phyloP scores from a whole-genome alignment of 2,797 vertebrate genomes.

The Pteronotus mesoamericanus region DNA sequence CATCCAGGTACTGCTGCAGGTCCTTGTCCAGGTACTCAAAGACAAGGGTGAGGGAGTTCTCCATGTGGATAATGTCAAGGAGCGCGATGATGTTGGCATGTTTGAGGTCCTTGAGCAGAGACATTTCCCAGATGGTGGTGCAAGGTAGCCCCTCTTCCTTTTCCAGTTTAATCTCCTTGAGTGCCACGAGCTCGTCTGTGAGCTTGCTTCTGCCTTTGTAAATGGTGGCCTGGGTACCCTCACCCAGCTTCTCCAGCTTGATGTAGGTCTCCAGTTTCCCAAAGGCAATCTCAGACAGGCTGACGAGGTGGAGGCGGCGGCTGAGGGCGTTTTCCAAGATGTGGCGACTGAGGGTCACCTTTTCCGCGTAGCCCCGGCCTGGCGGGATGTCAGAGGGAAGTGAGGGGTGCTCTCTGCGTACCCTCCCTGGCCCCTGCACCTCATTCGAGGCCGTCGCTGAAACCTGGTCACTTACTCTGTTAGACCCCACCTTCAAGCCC shows the following conservation, averaged over 20 bases:
- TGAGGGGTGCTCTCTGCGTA: conserved; percentile 90
- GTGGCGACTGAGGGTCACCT: conserved; percentile 90
- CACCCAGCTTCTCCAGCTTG: conserved; percentile 92
- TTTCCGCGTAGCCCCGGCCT: conserved; percentile 91
- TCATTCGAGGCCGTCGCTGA: conserved; percentile 90
- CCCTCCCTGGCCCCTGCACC: conserved; percentile 89
- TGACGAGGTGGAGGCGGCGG: conserved; percentile 88
- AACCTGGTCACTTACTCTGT: conserved; percentile 90
- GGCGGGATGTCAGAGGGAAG: conserved; percentile 91
- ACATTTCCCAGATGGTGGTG: conserved; percentile 93
- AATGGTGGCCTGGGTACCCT: conserved; percentile 93
- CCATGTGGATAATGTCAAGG: conserved; percentile 93
- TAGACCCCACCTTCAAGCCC: conserved; percentile 87
- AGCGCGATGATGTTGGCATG: conserved; percentile 93
- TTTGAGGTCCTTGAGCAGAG: conserved; percentile 91
- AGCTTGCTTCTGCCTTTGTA: conserved; percentile 93
- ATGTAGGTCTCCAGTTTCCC: conserved; percentile 93
- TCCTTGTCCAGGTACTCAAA: conserved; percentile 95
- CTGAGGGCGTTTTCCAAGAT: conserved; percentile 92
- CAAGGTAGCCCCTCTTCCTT: conserved; percentile 93
- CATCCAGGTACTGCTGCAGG: conserved; percentile 93
- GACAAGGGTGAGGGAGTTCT: conserved; percentile 92
- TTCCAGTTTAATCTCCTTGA: conserved; percentile 91
- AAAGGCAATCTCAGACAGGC: conserved; percentile 93
- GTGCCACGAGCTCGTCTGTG: conserved; percentile 90